Conservation (phyloP, 2,888 invertebrate species). For the Lordiphosa andalusiaca region DNA sequence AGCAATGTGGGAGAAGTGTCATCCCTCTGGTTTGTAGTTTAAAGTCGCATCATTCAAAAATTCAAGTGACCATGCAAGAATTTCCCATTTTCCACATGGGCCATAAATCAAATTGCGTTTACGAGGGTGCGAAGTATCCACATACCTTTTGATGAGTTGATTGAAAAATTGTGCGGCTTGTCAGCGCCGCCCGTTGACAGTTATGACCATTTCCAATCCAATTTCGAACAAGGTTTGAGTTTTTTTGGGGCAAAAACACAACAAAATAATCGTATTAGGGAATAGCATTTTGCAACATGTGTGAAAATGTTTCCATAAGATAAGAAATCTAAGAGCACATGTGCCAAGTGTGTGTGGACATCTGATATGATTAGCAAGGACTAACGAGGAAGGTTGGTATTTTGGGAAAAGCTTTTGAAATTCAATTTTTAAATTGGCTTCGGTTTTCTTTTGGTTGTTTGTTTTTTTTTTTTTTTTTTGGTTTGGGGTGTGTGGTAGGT, state of each 20-base stretch:
- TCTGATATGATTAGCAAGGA: constrained; percentile 54
- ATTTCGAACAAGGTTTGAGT: constrained; percentile 59
- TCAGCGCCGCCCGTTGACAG: constrained; percentile 56
- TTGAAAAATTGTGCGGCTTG: constrained; percentile 64
- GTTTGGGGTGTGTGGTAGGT: not conserved
- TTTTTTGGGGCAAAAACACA: constrained; percentile 41
- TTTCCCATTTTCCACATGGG: constrained; percentile 70
- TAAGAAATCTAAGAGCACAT: constrained; percentile 42
- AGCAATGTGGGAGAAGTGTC: constrained; percentile 34
- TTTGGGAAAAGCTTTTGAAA: constrained; percentile 32
- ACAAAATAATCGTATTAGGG: constrained; percentile 68
- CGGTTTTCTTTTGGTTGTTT: constrained; percentile 4
- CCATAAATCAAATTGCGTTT: constrained; percentile 72
- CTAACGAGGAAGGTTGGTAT: constrained; percentile 28
- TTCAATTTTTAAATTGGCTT: constrained; percentile 74
- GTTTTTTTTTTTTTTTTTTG: not conserved
- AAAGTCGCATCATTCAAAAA: constrained; percentile 78
- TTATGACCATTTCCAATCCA: constrained; percentile 70
- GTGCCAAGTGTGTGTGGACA: constrained; percentile 25
- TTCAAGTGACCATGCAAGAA: constrained; percentile 79
- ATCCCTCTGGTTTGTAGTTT: constrained; percentile 47
- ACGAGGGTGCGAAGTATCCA: constrained; percentile 53
- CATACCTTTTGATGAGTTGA: constrained; percentile 69
- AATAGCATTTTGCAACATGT: constrained; percentile 56
- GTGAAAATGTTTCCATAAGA: constrained; percentile 47